phyloP scores from a whole-genome alignment of 2,797 vertebrate genomes.

The Erithacus rubecula region DNA sequence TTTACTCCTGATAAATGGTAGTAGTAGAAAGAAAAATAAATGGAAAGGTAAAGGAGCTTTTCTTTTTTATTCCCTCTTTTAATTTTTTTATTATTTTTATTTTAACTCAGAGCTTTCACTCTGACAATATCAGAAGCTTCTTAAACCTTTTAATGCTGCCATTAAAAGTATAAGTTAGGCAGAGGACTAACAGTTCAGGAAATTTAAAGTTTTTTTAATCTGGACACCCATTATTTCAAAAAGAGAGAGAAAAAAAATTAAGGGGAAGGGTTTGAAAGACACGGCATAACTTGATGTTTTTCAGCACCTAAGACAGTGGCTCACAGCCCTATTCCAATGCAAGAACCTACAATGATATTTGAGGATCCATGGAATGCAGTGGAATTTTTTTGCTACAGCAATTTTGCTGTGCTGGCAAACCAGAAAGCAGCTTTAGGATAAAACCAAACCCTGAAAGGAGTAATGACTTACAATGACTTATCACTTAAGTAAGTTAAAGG shows the following conservation, averaged over 20 bases:
- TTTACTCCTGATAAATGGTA: neutral
- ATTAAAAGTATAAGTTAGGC: neutral
- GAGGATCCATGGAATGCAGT: neutral
- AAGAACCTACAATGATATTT: neutral
- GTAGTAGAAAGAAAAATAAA: neutral
- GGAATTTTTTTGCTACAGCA: neutral
- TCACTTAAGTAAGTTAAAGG: neutral
- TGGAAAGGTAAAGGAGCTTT: neutral
- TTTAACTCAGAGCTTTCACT: neutral
- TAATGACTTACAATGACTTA: neutral
- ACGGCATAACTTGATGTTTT: neutral
- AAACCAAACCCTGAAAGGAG: neutral
- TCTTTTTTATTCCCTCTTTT: rapidly evolving
- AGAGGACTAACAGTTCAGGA: neutral
- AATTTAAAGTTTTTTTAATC: neutral
- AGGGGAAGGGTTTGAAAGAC: neutral
- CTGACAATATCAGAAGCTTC: neutral
- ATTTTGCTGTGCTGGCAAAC: neutral
- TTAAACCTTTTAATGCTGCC: neutral
- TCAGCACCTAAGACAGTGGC: neutral
- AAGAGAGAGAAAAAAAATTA: neutral
- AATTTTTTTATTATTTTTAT: neutral
- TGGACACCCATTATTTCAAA: neutral
- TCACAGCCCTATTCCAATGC: neutral
- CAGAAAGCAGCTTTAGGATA: neutral